Evolutionary conservation across 2,797 vertebrate genomes (phyloP).

Genomic region (Okamejei kenojei): DNA sequence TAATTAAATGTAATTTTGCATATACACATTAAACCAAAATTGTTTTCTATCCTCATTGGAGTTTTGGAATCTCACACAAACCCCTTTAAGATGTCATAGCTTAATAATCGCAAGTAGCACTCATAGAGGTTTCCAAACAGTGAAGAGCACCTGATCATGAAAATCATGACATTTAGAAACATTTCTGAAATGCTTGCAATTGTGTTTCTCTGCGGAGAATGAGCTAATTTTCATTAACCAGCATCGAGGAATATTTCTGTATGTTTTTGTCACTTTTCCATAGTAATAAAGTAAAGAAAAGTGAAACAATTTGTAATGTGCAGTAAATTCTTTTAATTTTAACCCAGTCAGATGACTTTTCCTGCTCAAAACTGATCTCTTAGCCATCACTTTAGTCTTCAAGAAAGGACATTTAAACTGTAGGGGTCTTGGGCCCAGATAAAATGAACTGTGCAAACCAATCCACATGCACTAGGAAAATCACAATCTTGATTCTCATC

Average conservation of each 20-base stretch:
- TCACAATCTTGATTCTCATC: not conserved
- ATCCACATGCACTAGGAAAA: not conserved
- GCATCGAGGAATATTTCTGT: not conserved
- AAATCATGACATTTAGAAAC: not conserved
- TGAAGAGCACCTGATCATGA: not conserved
- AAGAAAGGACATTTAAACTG: not conserved
- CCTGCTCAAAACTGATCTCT: not conserved
- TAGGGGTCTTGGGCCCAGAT: not conserved
- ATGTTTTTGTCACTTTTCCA: not conserved
- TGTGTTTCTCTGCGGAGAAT: not conserved
- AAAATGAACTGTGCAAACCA: not conserved
- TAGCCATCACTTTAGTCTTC: not conserved
- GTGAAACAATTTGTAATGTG: not conserved
- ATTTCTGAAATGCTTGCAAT: not conserved
- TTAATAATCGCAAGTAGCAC: not conserved
- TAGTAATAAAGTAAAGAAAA: not conserved
- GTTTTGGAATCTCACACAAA: not conserved
- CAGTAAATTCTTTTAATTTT: not conserved
- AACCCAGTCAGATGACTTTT: not conserved
- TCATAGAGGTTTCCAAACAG: slow-evolving; percentile 8
- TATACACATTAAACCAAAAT: slow-evolving; percentile 21
- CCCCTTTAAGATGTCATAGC: slow-evolving; percentile 24
- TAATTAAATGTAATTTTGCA: slow-evolving; percentile 28
- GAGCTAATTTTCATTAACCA: not conserved
- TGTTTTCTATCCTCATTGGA: slow-evolving; percentile 8